Conservation (phyloP, 2,888 invertebrate genomes). For the Himalopsyche tibetana region DNA sequence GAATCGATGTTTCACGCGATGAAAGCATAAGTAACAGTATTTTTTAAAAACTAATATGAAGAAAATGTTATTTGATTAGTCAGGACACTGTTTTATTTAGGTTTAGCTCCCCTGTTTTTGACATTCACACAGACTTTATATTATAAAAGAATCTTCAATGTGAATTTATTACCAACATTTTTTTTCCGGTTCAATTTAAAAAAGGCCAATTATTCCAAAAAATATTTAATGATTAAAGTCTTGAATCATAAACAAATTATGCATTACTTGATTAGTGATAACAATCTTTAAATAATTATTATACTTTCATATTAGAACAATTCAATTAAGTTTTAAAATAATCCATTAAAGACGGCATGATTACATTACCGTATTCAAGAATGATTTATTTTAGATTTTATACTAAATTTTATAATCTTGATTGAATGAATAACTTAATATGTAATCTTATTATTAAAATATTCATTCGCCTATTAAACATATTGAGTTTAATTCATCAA, state of each 20-base stretch:
- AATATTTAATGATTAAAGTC: slow-evolving; percentile 14
- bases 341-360: slow-evolving; percentile 15
- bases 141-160: slow-evolving; percentile 10
- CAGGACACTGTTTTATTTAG: neutral
- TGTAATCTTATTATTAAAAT: too few species aligned
- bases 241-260: slow-evolving; percentile 36
- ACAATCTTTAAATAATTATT: slow-evolving; percentile 39
- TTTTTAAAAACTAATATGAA: too few species aligned
- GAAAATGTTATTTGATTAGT: too few species aligned
- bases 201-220: slow-evolving; percentile 33
- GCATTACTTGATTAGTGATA: slow-evolving; percentile 34
- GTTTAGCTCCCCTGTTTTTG: neutral
- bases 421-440: neutral
- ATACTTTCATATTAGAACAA: slow-evolving; percentile 11
- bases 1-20: too few species aligned
- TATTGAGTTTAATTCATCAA: too few species aligned
- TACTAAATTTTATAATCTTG: slow-evolving; percentile 9
- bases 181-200: neutral
- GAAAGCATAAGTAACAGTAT: too few species aligned
- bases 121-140: slow-evolving; percentile 9
- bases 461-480: too few species aligned
- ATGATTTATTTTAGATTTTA: slow-evolving; percentile 27
- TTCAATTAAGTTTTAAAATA: slow-evolving; percentile 28
- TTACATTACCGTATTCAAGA: slow-evolving; percentile 19
- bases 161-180: slow-evolving; percentile 19